These are phyloP conservation scores for Proales similis DNA, from an alignment of 1,140 invertebrate species.

Conservation along the genomic window DNA sequence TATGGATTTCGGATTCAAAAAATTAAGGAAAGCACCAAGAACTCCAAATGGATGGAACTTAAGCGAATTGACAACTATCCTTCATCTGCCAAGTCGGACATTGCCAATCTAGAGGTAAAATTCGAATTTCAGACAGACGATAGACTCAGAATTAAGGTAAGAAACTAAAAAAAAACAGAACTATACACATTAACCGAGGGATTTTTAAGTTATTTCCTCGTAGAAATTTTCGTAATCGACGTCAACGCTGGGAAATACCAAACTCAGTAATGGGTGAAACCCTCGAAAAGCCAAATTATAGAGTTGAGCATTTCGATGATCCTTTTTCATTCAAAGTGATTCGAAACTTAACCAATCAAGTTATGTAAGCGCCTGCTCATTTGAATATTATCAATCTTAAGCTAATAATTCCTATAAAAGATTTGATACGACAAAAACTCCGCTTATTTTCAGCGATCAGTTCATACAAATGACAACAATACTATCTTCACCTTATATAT, in stretches of 20 bases:
- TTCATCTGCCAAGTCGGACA: conserved; percentile 28
- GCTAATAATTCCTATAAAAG: not conserved
- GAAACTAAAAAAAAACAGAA: not conserved
- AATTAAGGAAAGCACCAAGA: not conserved
- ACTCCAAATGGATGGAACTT: conserved; percentile 17
- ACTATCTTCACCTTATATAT: conserved; percentile 40
- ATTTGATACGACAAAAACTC: conserved; percentile 38
- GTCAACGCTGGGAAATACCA: conserved; percentile 25
- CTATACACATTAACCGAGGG: not conserved
- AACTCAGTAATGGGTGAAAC: conserved; percentile 12
- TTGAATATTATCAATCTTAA: not conserved
- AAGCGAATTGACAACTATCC: not conserved
- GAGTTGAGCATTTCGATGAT: conserved; percentile 26
- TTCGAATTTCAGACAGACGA: conserved; percentile 21
- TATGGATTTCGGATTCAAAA: conserved; percentile 27
- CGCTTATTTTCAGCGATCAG: conserved; percentile 39
- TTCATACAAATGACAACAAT: conserved; percentile 39
- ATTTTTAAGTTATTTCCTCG: conserved; percentile 4
- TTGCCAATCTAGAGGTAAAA: conserved; percentile 15
- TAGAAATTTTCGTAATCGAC: conserved; percentile 24
- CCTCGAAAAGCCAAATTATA: conserved; percentile 7
- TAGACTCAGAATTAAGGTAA: not conserved
- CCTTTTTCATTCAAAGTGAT: conserved; percentile 31
- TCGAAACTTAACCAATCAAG: conserved; percentile 18
- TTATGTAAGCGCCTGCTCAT: conserved; percentile 16